Evolutionary conservation across 2,888 invertebrate species (phyloP).

Genomic region (Laothoe populi): DNA sequence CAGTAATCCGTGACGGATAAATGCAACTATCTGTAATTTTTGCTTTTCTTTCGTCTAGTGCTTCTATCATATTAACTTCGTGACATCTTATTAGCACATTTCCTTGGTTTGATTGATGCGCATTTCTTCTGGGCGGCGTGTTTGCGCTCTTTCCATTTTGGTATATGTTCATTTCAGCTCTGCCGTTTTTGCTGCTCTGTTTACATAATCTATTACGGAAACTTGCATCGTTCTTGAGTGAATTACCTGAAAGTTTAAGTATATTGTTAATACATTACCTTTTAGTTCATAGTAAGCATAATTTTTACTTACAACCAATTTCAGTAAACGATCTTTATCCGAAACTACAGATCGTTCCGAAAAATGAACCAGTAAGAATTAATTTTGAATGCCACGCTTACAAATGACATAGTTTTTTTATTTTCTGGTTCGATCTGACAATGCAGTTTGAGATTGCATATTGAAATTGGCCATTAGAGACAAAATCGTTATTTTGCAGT

Average conservation of each 20-base stretch:
- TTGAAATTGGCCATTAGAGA: too few relatives aligned
- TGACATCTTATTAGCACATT: neutral
- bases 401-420: too few relatives aligned
- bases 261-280: too few relatives aligned
- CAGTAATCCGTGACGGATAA: neutral
- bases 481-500: too few relatives aligned
- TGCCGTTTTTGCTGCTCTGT: conserved; percentile 34
- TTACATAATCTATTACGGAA: conserved; percentile 36
- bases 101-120: conserved; percentile 5
- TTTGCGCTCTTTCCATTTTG: conserved; percentile 34
- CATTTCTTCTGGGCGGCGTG: conserved; percentile 28
- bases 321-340: too few relatives aligned
- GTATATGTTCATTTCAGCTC: conserved; percentile 39
- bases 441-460: too few relatives aligned
- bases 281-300: too few relatives aligned
- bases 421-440: too few relatives aligned
- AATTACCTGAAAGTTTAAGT: conserved; percentile 53
- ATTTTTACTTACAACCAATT: too few relatives aligned
- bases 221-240: conserved; percentile 54
- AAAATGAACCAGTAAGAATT: too few relatives aligned
- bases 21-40: neutral
- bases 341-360: too few relatives aligned
- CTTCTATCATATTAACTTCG: conserved; percentile 10
- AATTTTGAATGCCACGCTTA: too few relatives aligned
- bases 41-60: neutral